phyloP scores from a whole-genome alignment of 35 echinoderm and acorn worm genomes.

The Apostichopus parvimensis region DNA sequence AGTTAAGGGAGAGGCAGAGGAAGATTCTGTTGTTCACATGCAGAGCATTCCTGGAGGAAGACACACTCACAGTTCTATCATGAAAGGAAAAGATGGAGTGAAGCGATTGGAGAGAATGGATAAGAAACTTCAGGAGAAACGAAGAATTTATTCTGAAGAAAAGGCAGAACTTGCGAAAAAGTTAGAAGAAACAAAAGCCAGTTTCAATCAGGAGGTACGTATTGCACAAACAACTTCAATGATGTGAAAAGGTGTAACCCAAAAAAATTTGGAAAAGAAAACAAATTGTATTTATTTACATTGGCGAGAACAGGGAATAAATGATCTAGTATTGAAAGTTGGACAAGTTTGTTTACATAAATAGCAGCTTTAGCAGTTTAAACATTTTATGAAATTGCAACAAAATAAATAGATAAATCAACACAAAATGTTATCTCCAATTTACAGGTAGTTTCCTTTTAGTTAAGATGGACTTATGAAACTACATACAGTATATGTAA shows the following conservation, averaged over 20 bases:
- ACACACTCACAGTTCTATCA: background rate
- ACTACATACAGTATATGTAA: too few relatives aligned
- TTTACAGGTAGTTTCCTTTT: too few relatives aligned
- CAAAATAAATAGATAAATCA: too few relatives aligned
- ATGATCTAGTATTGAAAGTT: background rate
- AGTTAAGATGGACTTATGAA: too few relatives aligned
- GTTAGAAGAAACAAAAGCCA: conserved; percentile 35
- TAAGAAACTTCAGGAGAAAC: conserved; percentile 7
- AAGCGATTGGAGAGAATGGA: conserved; percentile 20
- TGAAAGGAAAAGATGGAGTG: background rate
- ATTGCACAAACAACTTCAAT: too few relatives aligned
- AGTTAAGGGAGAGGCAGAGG: background rate
- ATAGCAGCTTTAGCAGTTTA: background rate
- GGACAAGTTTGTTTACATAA: background rate
- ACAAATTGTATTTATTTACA: too few relatives aligned
- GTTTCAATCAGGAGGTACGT: conserved; percentile 49
- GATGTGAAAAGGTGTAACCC: too few relatives aligned
- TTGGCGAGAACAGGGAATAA: too few relatives aligned
- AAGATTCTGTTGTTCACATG: conserved; percentile 31
- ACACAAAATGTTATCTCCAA: too few relatives aligned
- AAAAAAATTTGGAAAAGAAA: too few relatives aligned
- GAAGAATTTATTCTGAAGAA: conserved; percentile 31
- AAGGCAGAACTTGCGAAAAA: conserved; percentile 30
- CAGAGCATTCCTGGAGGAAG: conserved; percentile 18
- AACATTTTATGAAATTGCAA: background rate